Base-by-base conservation (phyloP, 2,797 vertebrate species). In the Sternotherus odoratus region DNA sequence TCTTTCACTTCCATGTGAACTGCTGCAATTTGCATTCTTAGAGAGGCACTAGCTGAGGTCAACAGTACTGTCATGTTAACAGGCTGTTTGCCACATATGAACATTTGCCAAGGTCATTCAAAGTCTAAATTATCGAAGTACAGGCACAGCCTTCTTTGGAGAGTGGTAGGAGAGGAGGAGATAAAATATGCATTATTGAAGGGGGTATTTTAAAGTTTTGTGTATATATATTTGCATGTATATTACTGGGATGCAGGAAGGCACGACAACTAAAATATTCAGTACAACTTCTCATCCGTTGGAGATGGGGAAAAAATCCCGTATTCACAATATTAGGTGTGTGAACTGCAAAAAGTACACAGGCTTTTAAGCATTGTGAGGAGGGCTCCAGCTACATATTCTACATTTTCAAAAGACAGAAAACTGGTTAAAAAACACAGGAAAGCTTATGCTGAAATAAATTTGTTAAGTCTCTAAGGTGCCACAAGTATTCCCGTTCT, bases 41-140 rank as follows among this genome's bases (percentile, higher is more conserved):
- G 83, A 96, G 90, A 97, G 91, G 26, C 86, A 60, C 86, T 60
- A 81, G 74, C 84, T 26, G 60, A 95, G 80, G 93, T 97, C 93
- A 95, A 26, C 82, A 33, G 79, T 79, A 53, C 75, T 93, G 78
- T 89, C 87, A n/a, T 84, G 77, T 57, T 86, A 79, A 88, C 50
- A 21, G 43, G 53, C 43, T 87, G 36, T 82, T 95, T 94, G 94
- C 79, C 86, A 89, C 51, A 81, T 85, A 80, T 86, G 88, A 93
- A 19, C 6, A 5, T 88, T 92, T 95, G 83, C 85, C 93, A 97
- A 95, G 91, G 96, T 88, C 85, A 36, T 2, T 43, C 48, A 75
- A 77, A 93, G 10, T 86, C 12, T 77, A 74, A 87, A 66, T 50
- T 82, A 17, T 7, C 9, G 16, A 83, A 94, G 19, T 75, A 75